Base-by-base conservation (phyloP, 1,140 invertebrate genomes). In the Drosophila orosa region DNA sequence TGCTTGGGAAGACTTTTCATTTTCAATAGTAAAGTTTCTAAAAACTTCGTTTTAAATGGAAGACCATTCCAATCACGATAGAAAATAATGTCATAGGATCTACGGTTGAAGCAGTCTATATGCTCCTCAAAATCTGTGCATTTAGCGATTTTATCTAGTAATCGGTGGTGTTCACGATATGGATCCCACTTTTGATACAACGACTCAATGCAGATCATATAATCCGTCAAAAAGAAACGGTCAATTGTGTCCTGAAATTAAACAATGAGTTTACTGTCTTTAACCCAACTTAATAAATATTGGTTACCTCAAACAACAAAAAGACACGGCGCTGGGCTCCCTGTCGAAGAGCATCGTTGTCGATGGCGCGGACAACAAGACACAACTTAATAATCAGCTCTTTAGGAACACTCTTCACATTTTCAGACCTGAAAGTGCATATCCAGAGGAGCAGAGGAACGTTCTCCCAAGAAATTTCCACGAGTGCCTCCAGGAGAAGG, bases 11-110 rank as follows among this genome's bases (percentile, higher is more conserved):
- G 15, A 25, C 13, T 12, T 6, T 10, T 1, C 24, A 24, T 9
- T 1, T 3, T 24, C 12, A 13, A 15, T 7, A 8, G 13, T 15
- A 44, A 22, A 44, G 1, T 22, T 22, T 17, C 9, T 10, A 17
- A 4, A 9, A 39, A 0, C n/a, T 19, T 12, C 1, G 9, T n/a
- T 3, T 15, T n/a, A 0, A 1, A 5, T 17, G 7, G 1, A 3
- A n/a, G 12, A n/a, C n/a, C 37, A 12, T 42, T 0, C 4, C 17
- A 12, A 19, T 19, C 4, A 39, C 5, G 4, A 42, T 12, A 2
- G 3, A 9, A n/a, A 13, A 15, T 8, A 15, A 25, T 48, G 1
- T 48, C 45, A 3, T 10, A 17, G 15, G 2, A 17, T 10, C 7
- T 10, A 2, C 2, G 10, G 25, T 17, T 29, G n/a, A 50, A 29